These are phyloP conservation scores for Erebia aethiops DNA, from an alignment of 2,888 invertebrate genomes.

Conservation along the genomic window DNA sequence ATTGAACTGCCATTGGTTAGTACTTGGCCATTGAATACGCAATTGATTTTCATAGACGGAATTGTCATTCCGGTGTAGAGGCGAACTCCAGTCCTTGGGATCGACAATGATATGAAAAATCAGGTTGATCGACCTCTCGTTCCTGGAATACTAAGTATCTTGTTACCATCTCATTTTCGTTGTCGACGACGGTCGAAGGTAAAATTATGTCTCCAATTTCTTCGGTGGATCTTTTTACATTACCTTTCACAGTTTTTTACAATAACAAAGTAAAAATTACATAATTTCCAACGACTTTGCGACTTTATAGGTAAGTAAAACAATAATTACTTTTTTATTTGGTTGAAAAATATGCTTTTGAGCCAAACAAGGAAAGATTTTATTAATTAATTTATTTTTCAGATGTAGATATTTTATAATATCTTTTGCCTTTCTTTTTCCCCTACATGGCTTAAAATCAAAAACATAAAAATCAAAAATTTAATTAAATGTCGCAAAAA, in stretches of 20 bases:
- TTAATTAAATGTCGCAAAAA: not conserved
- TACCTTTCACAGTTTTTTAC: conserved; percentile 13
- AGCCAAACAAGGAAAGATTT: not conserved
- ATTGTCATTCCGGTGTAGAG: conserved; percentile 74
- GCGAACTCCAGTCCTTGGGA: conserved; percentile 61
- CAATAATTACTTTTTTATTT: too few relatives aligned
- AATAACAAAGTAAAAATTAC: conserved; percentile 4
- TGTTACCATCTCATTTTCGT: conserved; percentile 74
- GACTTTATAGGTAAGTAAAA: not conserved
- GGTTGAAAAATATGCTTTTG: not conserved
- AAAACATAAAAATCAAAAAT: not conserved
- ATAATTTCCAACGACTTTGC: not conserved
- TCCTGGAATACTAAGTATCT: conserved; percentile 75
- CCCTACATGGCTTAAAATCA: not conserved
- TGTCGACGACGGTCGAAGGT: conserved; percentile 65
- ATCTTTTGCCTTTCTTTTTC: too few relatives aligned
- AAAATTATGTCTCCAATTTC: conserved; percentile 62
- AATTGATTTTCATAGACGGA: conserved; percentile 79
- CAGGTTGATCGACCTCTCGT: conserved; percentile 76
- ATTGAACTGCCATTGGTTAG: conserved; percentile 61
- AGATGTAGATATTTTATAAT: too few relatives aligned
- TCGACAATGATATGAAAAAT: conserved; percentile 79
- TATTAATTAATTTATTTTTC: not conserved
- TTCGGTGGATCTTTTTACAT: conserved; percentile 53
- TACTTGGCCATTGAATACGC: conserved; percentile 46